Conservation (phyloP, 2,797 vertebrate species). For the Scyliorhinus canicula region DNA sequence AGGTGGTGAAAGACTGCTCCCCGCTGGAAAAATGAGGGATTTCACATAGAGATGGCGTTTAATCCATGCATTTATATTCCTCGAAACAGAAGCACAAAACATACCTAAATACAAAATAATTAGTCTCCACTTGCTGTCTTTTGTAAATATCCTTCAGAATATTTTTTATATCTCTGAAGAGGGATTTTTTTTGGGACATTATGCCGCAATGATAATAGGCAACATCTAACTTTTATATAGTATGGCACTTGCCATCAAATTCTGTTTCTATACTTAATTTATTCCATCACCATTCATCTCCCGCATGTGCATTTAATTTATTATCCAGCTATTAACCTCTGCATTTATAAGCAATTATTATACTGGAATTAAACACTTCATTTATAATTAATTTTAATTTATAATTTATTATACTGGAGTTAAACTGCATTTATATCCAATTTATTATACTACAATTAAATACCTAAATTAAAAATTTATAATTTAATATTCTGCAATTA, state of each 20-base stretch:
- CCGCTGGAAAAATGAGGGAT: background rate
- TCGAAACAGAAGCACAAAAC: background rate
- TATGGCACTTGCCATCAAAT: background rate
- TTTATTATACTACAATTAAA: constrained; percentile 9
- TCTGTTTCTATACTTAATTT: background rate
- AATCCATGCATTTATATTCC: background rate
- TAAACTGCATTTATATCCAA: background rate
- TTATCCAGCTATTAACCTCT: background rate
- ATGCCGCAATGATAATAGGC: background rate
- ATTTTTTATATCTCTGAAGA: background rate
- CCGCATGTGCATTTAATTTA: background rate
- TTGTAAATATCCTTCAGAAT: background rate
- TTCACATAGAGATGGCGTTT: background rate
- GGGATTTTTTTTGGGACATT: background rate
- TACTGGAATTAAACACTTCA: background rate
- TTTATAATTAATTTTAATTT: background rate
- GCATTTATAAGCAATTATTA: background rate
- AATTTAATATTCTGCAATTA: constrained; percentile 16
- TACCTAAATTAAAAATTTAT: background rate
- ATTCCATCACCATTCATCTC: background rate
- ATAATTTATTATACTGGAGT: background rate
- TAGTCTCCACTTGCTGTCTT: background rate
- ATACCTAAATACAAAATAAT: background rate
- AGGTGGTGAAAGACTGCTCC: constrained; percentile 1
- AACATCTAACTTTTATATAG: background rate